Percentiles rank a stretch among this genome's conserved stretches.
Conservation (phyloP, 2,113 vertebrate genomes). For the Speoplatyrhinus poulsoni region DNA sequence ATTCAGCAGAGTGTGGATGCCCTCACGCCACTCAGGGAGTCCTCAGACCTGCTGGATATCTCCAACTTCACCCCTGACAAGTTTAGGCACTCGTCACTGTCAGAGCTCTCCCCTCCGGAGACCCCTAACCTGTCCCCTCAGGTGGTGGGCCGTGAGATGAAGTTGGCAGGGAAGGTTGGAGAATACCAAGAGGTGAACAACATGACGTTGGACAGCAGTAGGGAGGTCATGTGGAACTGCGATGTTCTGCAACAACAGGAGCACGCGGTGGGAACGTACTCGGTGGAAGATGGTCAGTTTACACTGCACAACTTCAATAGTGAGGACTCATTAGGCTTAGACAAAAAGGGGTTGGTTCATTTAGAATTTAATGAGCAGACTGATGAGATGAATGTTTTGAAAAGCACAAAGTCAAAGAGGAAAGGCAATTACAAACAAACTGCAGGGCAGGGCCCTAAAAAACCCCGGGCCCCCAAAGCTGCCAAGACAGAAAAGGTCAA, state of each 20-base stretch:
- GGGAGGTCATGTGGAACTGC: conserved; percentile 92
- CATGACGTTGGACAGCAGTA: conserved; percentile 76
- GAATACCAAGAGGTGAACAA: conserved; percentile 86
- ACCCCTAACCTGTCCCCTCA: conserved; percentile 96
- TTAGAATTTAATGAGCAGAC: conserved; percentile 85
- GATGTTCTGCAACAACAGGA: conserved; percentile 84
- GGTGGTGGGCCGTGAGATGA: conserved; percentile 87
- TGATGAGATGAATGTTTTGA: conserved; percentile 80
- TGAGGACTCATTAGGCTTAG: conserved; percentile 84
- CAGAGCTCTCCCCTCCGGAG: conserved; percentile 95
- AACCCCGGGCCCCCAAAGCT: conserved; percentile 86
- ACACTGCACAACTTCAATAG: conserved; percentile 93
- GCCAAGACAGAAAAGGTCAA: conserved; percentile 92
- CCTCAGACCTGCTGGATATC: conserved; percentile 96
- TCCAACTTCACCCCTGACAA: conserved; percentile 99
- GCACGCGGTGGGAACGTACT: conserved; percentile 79
- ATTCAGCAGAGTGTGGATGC: conserved; percentile 97
- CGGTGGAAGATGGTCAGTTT: conserved; percentile 90
- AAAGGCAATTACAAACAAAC: conserved; percentile 88
- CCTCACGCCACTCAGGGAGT: conserved; percentile 94
- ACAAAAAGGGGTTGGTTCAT: conserved; percentile 83
- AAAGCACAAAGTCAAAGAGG: conserved; percentile 91
- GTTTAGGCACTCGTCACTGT: conserved; percentile 95
- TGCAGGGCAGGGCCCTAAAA: conserved; percentile 89
- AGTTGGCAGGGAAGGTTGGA: conserved; percentile 82